Evolutionary conservation across 2,888 invertebrate species (phyloP), one percentile per base, ranked within the genome.

Genomic region (Polymixis flavicincta): DNA sequence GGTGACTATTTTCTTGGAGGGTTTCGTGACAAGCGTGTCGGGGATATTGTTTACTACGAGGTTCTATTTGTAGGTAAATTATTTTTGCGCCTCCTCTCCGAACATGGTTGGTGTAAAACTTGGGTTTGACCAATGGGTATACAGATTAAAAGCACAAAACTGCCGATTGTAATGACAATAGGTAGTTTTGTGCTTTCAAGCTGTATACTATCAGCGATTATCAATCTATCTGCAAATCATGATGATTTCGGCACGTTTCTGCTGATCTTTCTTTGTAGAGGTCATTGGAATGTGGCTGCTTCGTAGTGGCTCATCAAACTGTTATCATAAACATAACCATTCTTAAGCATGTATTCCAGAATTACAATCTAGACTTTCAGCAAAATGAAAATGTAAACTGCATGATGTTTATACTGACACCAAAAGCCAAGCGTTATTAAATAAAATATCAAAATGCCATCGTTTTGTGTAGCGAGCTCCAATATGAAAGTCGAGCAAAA

Each of bases 371-470:
- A 19, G 28, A 5, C 48, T 57, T 60, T 22, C 25, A 37, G 11
- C n/a, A 5, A 63, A 50, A 70, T 77, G 61, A 6, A 48, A 76
- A 63, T 61, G 11, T 52, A 45, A 60, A 68, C n/a, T 17, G 8
- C 42, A 22, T 59, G 57, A 50, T 60, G 61, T 61, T 13, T 37
- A 68, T 22, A 57, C n/a, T 68, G 45, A 25, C 54, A 57, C 48
- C 59, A 57, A 22, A 60, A 57, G 22, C 48, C 54, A 64, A 37
- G 59, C 59, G 61, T 73, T 77, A 77, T 77, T 73, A 65, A 48
- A 81, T 72, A 70, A 61, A 72, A 72, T 82, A 70, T 81, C 59
- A 82, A 73, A 73, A 54, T 70, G 66, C 28, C 77, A 69, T 60
- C 82, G 68, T 60, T 71, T 28, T 69, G n/a, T 69, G 28, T 61